Conservation (phyloP, 2,888 invertebrate species). For the Drosophila kambysellisi region DNA sequence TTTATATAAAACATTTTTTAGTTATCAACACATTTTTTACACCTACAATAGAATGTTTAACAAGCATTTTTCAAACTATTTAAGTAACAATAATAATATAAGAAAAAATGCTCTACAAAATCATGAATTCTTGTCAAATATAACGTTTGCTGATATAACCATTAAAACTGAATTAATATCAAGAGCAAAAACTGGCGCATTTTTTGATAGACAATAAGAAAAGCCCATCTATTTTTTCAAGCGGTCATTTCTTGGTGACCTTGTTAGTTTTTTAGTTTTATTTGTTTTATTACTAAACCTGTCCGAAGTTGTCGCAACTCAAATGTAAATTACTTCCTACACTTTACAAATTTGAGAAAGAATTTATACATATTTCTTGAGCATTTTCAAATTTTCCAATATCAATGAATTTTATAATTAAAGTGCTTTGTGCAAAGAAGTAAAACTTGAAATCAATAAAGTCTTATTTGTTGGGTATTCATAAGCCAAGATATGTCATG, state of each 20-base stretch:
- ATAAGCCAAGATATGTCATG: not conserved
- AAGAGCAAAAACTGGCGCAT: not conserved
- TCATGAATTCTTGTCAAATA: not conserved
- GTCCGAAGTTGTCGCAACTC: not conserved
- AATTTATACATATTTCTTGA: not conserved
- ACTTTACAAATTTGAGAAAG: too few relatives aligned
- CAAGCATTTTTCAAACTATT: not conserved
- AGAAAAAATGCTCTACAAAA: not conserved
- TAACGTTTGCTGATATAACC: not conserved
- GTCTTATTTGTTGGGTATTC: fast-evolving
- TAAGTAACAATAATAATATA: not conserved
- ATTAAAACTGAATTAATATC: not conserved
- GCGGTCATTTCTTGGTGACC: not conserved
- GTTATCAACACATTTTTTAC: not conserved
- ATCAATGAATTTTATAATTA: not conserved
- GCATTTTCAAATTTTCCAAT: not conserved
- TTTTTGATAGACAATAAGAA: not conserved
- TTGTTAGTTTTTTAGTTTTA: not conserved
- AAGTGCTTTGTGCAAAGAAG: not conserved
- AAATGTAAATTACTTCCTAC: not conserved
- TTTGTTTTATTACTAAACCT: not conserved
- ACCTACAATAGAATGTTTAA: not conserved
- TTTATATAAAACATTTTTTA: not conserved
- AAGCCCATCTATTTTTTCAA: not conserved
- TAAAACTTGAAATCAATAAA: not conserved